Percentiles rank a stretch among this genome's conserved stretches.
phyloP scores from a whole-genome alignment of 37 sponge, comb jelly and placozoan genomes.

The Aphrocallistes beatrix region DNA sequence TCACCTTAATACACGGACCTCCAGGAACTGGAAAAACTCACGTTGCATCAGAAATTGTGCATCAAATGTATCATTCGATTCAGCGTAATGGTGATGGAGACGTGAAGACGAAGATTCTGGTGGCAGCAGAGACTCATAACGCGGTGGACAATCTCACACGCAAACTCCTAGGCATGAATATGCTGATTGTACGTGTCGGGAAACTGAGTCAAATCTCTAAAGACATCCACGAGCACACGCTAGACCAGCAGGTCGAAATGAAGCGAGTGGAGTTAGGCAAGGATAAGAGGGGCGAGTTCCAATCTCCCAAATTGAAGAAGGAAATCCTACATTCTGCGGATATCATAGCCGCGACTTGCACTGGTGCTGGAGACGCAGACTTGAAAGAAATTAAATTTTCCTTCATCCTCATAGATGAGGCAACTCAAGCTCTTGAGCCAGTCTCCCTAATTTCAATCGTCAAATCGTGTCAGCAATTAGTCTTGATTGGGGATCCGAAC shows the following conservation, averaged over 20 bases:
- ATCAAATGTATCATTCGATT: background rate
- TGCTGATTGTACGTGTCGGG: constrained; percentile 45
- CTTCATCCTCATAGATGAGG: constrained; percentile 54
- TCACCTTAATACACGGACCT: constrained; percentile 71
- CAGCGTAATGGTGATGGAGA: background rate
- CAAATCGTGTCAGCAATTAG: constrained; percentile 39
- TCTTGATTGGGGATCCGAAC: constrained; percentile 54
- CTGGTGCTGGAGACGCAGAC: constrained; percentile 39
- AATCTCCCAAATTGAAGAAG: background rate
- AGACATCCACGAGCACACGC: constrained; percentile 26
- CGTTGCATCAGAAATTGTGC: constrained; percentile 48
- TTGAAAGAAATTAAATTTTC: constrained; percentile 38
- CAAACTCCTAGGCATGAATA: constrained; percentile 18
- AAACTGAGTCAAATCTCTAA: constrained; percentile 23
- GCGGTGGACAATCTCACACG: constrained; percentile 54
- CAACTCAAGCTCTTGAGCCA: constrained; percentile 53
- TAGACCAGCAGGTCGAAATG: constrained; percentile 38
- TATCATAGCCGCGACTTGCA: constrained; percentile 47
- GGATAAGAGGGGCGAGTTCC: background rate
- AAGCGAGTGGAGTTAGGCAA: constrained; percentile 30
- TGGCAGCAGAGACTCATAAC: constrained; percentile 56
- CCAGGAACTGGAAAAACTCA: constrained; percentile 73
- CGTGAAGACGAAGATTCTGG: constrained; percentile 28
- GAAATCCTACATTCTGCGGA: constrained; percentile 33
- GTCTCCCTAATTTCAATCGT: constrained; percentile 34